Conservation (phyloP, 2,797 vertebrate species). For the Chromis chromis region DNA sequence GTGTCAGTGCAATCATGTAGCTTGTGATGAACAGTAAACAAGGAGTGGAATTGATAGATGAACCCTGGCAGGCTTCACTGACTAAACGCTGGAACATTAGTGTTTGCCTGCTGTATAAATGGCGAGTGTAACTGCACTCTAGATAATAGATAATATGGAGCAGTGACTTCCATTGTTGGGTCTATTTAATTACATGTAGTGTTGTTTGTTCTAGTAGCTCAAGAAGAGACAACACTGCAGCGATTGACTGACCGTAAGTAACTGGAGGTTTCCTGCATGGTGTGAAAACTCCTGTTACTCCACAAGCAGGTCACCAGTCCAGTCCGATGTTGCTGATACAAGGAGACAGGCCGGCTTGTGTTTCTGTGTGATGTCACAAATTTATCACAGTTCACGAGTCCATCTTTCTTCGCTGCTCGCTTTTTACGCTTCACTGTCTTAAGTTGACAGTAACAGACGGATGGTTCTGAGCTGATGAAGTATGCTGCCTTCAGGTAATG, state of each 20-base stretch:
- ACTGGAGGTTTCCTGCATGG: not conserved
- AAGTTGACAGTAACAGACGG: slow-evolving; percentile 14
- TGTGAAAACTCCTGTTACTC: not conserved
- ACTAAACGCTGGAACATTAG: slow-evolving; percentile 50
- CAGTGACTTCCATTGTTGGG: slow-evolving; percentile 13
- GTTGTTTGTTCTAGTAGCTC: slow-evolving; percentile 24
- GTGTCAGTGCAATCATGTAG: slow-evolving; percentile 32
- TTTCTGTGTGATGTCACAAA: not conserved
- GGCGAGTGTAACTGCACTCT: slow-evolving; percentile 30
- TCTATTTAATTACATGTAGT: slow-evolving; percentile 22
- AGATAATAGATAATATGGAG: slow-evolving; percentile 41
- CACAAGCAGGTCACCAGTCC: not conserved
- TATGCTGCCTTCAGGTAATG: slow-evolving; percentile 14
- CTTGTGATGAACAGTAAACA: slow-evolving; percentile 53
- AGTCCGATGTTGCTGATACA: not conserved
- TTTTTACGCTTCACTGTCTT: slow-evolving; percentile 5
- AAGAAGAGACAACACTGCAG: not conserved
- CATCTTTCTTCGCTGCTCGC: not conserved
- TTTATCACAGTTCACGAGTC: not conserved
- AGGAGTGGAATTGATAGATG: slow-evolving; percentile 55
- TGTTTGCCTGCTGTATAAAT: slow-evolving; percentile 40
- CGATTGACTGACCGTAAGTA: not conserved
- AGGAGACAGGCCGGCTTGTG: not conserved
- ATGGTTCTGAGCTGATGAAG: slow-evolving; percentile 8
- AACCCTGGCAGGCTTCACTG: slow-evolving; percentile 42